Evolutionary conservation across 2,797 vertebrate species (phyloP), one percentile per base, ranked within the genome.

Genomic region (Hyperoplus immaculatus): DNA sequence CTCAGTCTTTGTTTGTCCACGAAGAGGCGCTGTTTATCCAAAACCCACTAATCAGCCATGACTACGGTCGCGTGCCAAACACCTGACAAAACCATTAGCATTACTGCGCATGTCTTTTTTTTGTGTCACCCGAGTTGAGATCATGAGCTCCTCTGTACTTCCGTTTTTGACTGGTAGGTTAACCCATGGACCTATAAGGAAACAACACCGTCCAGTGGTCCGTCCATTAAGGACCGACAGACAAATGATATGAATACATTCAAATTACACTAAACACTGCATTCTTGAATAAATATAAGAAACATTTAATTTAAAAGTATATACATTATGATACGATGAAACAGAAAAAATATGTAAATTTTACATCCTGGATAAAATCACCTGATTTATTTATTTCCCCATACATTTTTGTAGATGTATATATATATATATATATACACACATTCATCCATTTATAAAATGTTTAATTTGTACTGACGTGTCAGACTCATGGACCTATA

Each of bases 21-120:
- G 29, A 10, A 72, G 92, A 57, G 93, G 88, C 92, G 89, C 90
- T 90, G 78, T 90, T 79, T 5, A 18, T 47, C 69, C 38, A 54
- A 66, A 55, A 49, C 51, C 64, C 47, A 5, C 21, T 18, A 3
- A 10, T 4, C 2, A 16, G 1, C 7, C 45, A 5, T 0, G 29
- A 1, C 42, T 38, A 50, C 29, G 15, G 21, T 0, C 4, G 12
- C 16, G 29, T 29, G 29, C 29, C 29, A 29, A 29, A 29, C 6
- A 43, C 3, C 1, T 3, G 10, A 16, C 9, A 5, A 4, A 12
- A 8, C 6, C 6, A 3, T 1, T 0, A 41, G n/a, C 15, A 11
- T n/a, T 21, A 14, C 64, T 86, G 85, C 86, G 83, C 82, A 81
- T 85, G 86, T 55, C 56, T 42, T 9, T 21, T 46, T 21, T 3